phyloP scores from a whole-genome alignment of 2,888 invertebrate genomes.

The Netelia melanura region DNA sequence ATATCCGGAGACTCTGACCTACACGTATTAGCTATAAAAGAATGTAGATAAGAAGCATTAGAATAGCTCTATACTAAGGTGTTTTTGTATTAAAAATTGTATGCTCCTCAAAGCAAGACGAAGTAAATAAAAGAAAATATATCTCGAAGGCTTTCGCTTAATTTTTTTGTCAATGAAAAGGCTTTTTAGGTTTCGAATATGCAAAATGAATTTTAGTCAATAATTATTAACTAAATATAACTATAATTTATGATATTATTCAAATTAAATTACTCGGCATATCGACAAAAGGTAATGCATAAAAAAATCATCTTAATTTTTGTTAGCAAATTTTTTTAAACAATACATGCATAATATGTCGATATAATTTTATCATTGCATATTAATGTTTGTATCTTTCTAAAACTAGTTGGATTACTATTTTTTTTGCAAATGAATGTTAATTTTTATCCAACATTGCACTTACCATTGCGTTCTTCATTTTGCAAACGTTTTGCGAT shows the following conservation, averaged over 20 bases:
- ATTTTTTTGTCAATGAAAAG: too few relatives aligned
- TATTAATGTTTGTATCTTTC: not conserved
- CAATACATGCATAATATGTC: too few relatives aligned
- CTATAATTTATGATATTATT: too few relatives aligned
- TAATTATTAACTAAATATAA: too few relatives aligned
- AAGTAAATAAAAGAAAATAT: not conserved
- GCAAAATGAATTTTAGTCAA: too few relatives aligned
- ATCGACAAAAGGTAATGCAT: too few relatives aligned
- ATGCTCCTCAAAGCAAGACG: not conserved
- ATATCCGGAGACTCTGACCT: not conserved
- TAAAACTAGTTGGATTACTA: too few relatives aligned
- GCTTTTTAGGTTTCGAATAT: too few relatives aligned
- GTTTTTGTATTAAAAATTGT: not conserved
- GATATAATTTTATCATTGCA: slow-evolving; percentile 1
- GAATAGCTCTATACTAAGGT: slow-evolving; percentile 2
- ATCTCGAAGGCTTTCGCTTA: too few relatives aligned
- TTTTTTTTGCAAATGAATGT: not conserved
- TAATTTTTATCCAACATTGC: not conserved
- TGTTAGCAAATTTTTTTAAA: too few relatives aligned
- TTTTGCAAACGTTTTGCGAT: slow-evolving; percentile 8
- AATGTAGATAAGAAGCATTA: slow-evolving; percentile 21
- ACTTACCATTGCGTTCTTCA: slow-evolving; percentile 7
- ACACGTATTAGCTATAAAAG: slow-evolving; percentile 5
- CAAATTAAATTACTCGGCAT: too few relatives aligned
- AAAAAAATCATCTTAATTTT: too few relatives aligned